These are phyloP conservation scores for Geotrupes spiniger DNA, from an alignment of 2,888 invertebrate genomes.

Conservation along the genomic window DNA sequence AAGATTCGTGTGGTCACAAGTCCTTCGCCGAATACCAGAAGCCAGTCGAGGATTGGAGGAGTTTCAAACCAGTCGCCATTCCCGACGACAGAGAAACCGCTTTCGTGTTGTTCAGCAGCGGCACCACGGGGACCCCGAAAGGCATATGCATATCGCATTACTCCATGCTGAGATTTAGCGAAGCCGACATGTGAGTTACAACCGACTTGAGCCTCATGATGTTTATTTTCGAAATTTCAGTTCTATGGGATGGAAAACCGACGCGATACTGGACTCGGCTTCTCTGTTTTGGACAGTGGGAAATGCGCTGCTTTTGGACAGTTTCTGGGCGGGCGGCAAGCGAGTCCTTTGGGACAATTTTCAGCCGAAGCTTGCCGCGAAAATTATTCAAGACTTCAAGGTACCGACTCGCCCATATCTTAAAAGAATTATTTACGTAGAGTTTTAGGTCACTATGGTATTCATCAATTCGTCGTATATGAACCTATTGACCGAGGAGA, in stretches of 20 bases:
- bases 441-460: conserved; percentile 9
- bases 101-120: conserved; percentile 40
- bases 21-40: conserved; percentile 23
- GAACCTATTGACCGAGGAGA: conserved; percentile 23
- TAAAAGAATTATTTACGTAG: not conserved
- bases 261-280: too few relatives aligned
- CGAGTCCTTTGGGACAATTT: conserved; percentile 29
- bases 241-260: too few relatives aligned
- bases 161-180: conserved; percentile 7
- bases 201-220: too few relatives aligned
- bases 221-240: too few relatives aligned
- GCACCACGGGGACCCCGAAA: conserved; percentile 45
- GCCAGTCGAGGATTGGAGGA: conserved; percentile 22
- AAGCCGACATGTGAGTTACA: too few relatives aligned
- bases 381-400: conserved; percentile 33
- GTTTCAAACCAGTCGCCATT: conserved; percentile 28
- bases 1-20: conserved; percentile 2
- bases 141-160: conserved; percentile 37
- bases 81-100: conserved; percentile 30
- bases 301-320: too few relatives aligned
- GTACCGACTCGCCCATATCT: conserved; percentile 34
- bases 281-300: too few relatives aligned
- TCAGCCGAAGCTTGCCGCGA: conserved; percentile 27
- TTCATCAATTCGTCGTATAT: conserved; percentile 26
- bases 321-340: conserved; percentile 8